A percentile compares a stretch with the other conserved stretches of the same genome.
These are phyloP conservation scores for Drosophila greeni DNA, from an alignment of 2,888 invertebrate species.

Conservation along the genomic window DNA sequence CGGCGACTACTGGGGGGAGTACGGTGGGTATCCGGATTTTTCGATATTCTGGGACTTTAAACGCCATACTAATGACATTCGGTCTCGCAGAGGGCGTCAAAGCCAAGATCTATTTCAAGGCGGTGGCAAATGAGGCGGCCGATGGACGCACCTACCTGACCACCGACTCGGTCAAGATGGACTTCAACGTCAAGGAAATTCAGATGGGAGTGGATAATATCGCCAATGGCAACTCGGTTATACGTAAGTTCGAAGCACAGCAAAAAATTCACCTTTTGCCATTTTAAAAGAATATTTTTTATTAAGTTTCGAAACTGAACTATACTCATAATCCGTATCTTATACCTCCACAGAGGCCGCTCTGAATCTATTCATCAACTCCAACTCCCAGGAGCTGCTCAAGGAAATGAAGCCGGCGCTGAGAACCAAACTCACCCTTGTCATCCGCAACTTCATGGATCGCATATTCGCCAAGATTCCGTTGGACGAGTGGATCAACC, in stretches of 20 bases:
- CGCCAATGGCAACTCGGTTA: constrained; percentile 87
- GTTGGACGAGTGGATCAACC: constrained; percentile 86
- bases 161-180: constrained; percentile 89
- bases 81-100: constrained; percentile 87
- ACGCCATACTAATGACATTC: constrained; percentile 6
- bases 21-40: constrained; percentile 81
- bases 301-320: not conserved
- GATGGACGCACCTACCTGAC: constrained; percentile 85
- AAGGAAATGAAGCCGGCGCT: constrained; percentile 93
- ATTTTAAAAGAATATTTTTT: not conserved
- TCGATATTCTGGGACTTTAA: not conserved
- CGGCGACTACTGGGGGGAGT: constrained; percentile 94
- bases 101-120: constrained; percentile 90
- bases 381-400: constrained; percentile 89
- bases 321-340: not conserved
- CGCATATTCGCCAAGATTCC: constrained; percentile 87
- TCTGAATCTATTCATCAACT: constrained; percentile 90
- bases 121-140: constrained; percentile 81
- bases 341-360: constrained; percentile 84
- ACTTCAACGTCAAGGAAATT: constrained; percentile 90
- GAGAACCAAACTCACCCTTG: constrained; percentile 86
- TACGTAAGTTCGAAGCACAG: constrained; percentile 82
- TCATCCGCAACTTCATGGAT: constrained; percentile 87
- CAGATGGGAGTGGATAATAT: constrained; percentile 92
- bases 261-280: too few species aligned